These are phyloP conservation scores for Theristicus caerulescens DNA, from an alignment of 2,113 vertebrate genomes.

Conservation along the genomic window DNA sequence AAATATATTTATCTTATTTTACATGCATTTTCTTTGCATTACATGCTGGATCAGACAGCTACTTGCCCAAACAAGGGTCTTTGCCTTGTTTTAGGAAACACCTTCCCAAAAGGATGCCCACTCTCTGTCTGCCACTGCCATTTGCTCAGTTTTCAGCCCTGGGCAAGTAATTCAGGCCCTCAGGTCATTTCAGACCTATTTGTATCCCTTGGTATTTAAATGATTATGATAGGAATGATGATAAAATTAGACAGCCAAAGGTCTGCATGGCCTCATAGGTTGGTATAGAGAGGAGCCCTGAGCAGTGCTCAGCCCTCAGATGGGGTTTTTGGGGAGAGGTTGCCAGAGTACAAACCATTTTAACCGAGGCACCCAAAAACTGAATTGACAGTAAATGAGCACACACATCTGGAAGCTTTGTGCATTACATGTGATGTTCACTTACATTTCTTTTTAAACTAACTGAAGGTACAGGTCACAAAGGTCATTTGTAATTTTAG, in stretches of 20 bases:
- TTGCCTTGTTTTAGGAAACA: not conserved
- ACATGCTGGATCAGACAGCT: not conserved
- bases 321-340: not conserved
- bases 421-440: not conserved
- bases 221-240: not conserved
- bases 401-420: not conserved
- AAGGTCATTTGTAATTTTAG: not conserved
- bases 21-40: not conserved
- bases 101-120: not conserved
- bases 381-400: not conserved
- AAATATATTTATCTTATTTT: not conserved
- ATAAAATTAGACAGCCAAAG: not conserved
- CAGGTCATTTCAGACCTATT: not conserved
- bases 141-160: not conserved
- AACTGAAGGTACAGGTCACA: not conserved
- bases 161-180: not conserved
- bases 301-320: not conserved
- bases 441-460: not conserved
- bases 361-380: not conserved
- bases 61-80: not conserved
- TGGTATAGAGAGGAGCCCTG: not conserved
- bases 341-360: not conserved
- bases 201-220: not conserved
- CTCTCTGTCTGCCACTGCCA: not conserved
- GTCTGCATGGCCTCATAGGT: not conserved